Evolutionary conservation across 2,113 vertebrate genomes (phyloP), one percentile per base, ranked within the genome.

Genomic region (Tragelaphus strepsiceros): DNA sequence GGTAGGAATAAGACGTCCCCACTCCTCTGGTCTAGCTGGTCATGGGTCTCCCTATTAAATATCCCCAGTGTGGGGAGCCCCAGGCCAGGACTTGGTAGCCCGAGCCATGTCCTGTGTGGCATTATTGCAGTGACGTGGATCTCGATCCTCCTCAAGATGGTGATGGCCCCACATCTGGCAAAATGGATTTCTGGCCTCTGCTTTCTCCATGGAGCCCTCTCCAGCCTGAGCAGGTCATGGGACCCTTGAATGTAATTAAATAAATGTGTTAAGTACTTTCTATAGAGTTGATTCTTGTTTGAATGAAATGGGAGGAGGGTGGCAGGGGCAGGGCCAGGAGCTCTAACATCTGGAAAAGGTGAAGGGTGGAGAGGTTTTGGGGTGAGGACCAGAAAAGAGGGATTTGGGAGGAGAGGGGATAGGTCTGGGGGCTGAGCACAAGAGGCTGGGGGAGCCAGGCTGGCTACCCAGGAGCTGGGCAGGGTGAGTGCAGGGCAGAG

Each of bases 71-170:
- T 30, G 35, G 64, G 43, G 35, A 88, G 43, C 54, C 49, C 54
- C 35, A 19, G 92, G 62, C 15, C 30, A 22, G 77, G 21, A 7
- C 14, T 14, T 1, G 9, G 14, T 2, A 6, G 7, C 74, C 8
- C 0, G 2, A 26, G 35, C 32, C 7, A 17, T 28, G 78, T 21
- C 22, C 39, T 7, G 17, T 13, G 58, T 22, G 62, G 22, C 6
- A 0, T 32, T 61, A 5, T 43, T 16, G 22, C 49, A 35, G 83
- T 0, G 35, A 30, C 0, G 0, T 4, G 21, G 64, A 54, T 7
- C 43, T 74, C 12, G 21, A 19, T 32, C 54, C 58, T 49, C 78
- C 51, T 54, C 12, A 2, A 15, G 30, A 30, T 2, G 4, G 9
- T 3, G n/a, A 15, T 3, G 9, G 8, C 2, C 16, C 78, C 14